These are phyloP conservation scores for Mycteria americana DNA, from an alignment of 2,797 vertebrate genomes.

Conservation along the genomic window DNA sequence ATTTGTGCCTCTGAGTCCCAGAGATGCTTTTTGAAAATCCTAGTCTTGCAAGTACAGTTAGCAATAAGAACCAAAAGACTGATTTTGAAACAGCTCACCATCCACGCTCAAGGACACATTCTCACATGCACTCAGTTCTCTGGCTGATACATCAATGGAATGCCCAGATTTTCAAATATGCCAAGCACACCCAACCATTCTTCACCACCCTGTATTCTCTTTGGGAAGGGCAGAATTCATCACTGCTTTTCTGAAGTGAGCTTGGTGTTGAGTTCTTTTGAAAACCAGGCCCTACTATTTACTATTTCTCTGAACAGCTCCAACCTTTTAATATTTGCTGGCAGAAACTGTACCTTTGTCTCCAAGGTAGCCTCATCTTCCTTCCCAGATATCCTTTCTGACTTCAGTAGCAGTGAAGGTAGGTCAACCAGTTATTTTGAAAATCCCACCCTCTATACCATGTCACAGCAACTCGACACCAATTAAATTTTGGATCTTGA, in stretches of 20 bases:
- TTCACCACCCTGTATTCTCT: background rate
- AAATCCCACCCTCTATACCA: slow-evolving; percentile 5
- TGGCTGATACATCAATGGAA: background rate
- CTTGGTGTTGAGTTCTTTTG: background rate
- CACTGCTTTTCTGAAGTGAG: background rate
- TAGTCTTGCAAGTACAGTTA: background rate
- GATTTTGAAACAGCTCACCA: background rate
- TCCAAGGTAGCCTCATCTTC: background rate
- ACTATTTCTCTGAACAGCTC: background rate
- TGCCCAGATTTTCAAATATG: background rate
- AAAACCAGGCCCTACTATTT: background rate
- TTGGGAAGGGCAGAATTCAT: background rate
- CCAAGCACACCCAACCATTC: background rate
- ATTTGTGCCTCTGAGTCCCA: background rate
- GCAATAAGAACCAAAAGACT: background rate
- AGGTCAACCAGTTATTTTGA: background rate
- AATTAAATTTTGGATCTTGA: background rate
- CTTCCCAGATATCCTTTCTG: background rate
- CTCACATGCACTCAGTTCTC: background rate
- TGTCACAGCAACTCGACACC: slow-evolving; percentile 24
- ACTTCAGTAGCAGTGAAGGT: slow-evolving; percentile 17
- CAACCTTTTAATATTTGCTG: background rate
- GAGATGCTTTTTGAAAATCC: background rate
- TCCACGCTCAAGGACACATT: background rate
- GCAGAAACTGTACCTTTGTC: background rate